Base-by-base conservation (phyloP, 2,888 invertebrate genomes). In the Tinea semifulvella region DNA sequence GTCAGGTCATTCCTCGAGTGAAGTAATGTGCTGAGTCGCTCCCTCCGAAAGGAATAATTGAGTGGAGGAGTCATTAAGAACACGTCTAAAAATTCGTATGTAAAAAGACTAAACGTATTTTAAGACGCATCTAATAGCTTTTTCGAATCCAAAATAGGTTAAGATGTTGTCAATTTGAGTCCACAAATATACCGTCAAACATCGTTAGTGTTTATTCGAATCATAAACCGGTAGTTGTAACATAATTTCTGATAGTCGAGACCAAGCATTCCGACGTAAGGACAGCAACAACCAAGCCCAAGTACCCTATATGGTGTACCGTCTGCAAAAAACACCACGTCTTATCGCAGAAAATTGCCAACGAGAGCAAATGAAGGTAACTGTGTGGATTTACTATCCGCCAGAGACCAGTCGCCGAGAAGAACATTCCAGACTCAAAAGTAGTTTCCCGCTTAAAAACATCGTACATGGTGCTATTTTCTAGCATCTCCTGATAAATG, bases 281-380 rank as follows among this genome's bases (percentile, higher is more conserved):
- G 28, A 89, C 87, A 36, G 88, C 83, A 22, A 86, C 68, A 10
- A 90, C 71, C 43, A 93, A 68, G 52, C 87, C 62, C n/a, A 88
- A 72, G 60, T 88, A 92, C 2, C 91, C 91, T 42, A 84, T 70
- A 62, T 88, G 91, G 58, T 91, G 88, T 10, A 91, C 82, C 31
- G 84, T 69, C 53, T 84, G 84, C 18, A 93, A 68, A 57, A 92
- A 92, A 50, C 88, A 86, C 90, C 91, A 91, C 2, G 91, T 73
- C 60, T 90, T 90, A 81, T 93, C 92, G 68, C 91, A 87, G 71
- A 92, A 92, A 51, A 93, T 85, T 17, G 91, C 88, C 38, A 92
- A 66, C 22, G 93, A 83, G 11, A 93, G 65, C 53, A 87, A 82
- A 63, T 93, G 92, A 26, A 90, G 70, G 52, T 91, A 81, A 28